A percentile compares a stretch with the other conserved stretches of the same genome.
Evolutionary conservation across 2,888 invertebrate genomes (phyloP).

Genomic region (Oscheius onirici): DNA sequence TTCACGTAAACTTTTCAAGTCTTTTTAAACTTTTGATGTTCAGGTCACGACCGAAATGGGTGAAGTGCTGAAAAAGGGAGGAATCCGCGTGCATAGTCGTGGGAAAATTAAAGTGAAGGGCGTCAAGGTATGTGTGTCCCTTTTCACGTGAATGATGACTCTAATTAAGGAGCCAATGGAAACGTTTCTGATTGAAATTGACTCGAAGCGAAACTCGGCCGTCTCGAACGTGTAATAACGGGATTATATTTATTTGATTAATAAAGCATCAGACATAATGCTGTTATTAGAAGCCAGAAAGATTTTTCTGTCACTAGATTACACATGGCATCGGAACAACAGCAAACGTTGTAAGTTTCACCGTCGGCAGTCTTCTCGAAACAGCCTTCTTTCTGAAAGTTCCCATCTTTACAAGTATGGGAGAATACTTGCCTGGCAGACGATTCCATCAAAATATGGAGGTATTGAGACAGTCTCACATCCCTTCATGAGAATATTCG

Average conservation of each 20-base stretch:
- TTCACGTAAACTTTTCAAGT: slow-evolving; percentile 71
- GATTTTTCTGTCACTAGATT: background rate
- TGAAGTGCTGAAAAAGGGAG: slow-evolving; percentile 84
- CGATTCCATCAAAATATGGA: slow-evolving; percentile 9
- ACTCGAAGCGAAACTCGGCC: slow-evolving; percentile 61
- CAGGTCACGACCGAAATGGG: slow-evolving; percentile 85
- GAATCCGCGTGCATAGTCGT: slow-evolving; percentile 87
- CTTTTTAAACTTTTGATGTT: slow-evolving; percentile 2
- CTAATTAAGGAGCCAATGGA: slow-evolving; percentile 63
- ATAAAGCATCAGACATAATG: background rate
- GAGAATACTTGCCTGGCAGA: background rate
- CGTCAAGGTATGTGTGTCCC: slow-evolving; percentile 48
- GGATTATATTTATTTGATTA: slow-evolving; percentile 12
- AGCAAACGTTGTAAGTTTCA: slow-evolving; percentile 17
- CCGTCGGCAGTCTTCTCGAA: background rate
- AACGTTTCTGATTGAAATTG: slow-evolving; percentile 64
- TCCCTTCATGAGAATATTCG: slow-evolving; percentile 15
- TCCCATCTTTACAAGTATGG: background rate
- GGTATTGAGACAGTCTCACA: slow-evolving; percentile 8
- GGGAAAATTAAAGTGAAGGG: slow-evolving; percentile 94
- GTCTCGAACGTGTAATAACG: slow-evolving; percentile 39
- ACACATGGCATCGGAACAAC: slow-evolving; percentile 4
- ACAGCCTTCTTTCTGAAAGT: slow-evolving; percentile 12
- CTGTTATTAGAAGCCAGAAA: background rate
- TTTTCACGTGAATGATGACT: background rate